phyloP scores from a whole-genome alignment of 2,797 vertebrate species.

The Xenentodon cancila region DNA sequence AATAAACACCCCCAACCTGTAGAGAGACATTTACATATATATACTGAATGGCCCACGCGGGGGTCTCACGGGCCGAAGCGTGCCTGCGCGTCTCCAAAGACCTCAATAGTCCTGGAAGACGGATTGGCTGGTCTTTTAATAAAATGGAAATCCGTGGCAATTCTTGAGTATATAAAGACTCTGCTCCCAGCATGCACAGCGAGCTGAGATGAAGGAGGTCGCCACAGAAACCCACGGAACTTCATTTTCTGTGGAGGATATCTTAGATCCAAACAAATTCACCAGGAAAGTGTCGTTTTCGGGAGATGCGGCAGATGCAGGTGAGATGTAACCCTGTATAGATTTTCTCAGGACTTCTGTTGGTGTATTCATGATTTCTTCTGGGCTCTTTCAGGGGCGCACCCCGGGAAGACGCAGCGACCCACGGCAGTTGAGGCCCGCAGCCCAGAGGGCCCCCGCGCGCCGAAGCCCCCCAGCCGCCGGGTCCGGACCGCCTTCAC shows the following conservation, averaged over 20 bases:
- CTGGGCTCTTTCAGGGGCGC: constrained; percentile 19
- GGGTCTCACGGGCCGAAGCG: constrained; percentile 53
- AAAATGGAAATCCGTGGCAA: constrained; percentile 73
- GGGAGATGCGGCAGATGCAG: constrained; percentile 19
- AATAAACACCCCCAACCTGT: constrained; percentile 77
- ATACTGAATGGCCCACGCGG: constrained; percentile 48
- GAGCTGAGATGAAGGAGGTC: constrained; percentile 55
- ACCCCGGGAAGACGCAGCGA: constrained; percentile 1
- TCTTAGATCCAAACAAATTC: constrained; percentile 78
- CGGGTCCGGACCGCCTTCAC: constrained; percentile 82
- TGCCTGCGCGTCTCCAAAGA: constrained; percentile 31
- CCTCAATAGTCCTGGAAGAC: constrained; percentile 39
- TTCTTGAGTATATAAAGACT: constrained; percentile 45
- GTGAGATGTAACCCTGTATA: constrained; percentile 30
- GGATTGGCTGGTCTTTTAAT: constrained; percentile 33
- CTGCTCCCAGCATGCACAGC: not conserved
- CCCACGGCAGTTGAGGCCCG: constrained; percentile 3
- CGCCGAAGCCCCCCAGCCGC: constrained; percentile 22
- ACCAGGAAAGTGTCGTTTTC: constrained; percentile 35
- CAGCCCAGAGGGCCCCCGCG: constrained; percentile 1
- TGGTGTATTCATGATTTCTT: not conserved
- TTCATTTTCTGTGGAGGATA: constrained; percentile 79
- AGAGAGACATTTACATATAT: constrained; percentile 70
- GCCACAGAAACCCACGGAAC: constrained; percentile 54
- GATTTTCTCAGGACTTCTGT: not conserved